phyloP scores from a whole-genome alignment of 23 tunicate species.

The Oikopleura vanhoeffeni region DNA sequence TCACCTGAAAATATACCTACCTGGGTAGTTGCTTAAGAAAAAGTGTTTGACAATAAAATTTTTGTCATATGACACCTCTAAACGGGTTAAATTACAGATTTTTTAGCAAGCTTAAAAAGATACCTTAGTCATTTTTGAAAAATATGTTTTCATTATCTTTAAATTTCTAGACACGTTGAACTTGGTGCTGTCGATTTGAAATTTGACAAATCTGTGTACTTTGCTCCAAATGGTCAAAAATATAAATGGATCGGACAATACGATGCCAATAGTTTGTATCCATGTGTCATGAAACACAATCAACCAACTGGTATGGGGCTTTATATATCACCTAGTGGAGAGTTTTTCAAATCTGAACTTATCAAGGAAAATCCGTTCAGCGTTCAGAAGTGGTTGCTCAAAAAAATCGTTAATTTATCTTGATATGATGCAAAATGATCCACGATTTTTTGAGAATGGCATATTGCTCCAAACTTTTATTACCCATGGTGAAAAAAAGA shows the following conservation, averaged over 20 bases:
- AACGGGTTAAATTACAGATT: too few species aligned
- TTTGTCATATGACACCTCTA: too few species aligned
- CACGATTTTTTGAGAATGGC: background rate
- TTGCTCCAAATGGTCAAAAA: background rate
- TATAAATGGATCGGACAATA: background rate
- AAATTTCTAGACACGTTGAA: background rate
- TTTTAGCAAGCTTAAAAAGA: too few species aligned
- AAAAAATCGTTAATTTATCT: background rate
- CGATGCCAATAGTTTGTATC: background rate
- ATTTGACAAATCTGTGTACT: background rate
- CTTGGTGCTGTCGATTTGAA: background rate
- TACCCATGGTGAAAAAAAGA: conserved; percentile 6
- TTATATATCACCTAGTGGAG: background rate
- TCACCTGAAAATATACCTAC: too few species aligned
- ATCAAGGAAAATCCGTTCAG: background rate
- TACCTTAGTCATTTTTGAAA: too few species aligned
- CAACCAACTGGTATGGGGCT: background rate
- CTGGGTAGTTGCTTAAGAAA: too few species aligned
- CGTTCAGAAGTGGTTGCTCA: background rate
- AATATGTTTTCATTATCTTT: too few species aligned
- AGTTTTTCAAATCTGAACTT: background rate
- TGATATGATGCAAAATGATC: background rate
- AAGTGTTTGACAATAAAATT: too few species aligned
- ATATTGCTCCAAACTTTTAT: background rate
- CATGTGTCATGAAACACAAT: background rate